A percentile compares a stretch with the other conserved stretches of the same genome.
Evolutionary conservation across 2,797 vertebrate genomes (phyloP).

Genomic region (Hypotaenidia philippensis): DNA sequence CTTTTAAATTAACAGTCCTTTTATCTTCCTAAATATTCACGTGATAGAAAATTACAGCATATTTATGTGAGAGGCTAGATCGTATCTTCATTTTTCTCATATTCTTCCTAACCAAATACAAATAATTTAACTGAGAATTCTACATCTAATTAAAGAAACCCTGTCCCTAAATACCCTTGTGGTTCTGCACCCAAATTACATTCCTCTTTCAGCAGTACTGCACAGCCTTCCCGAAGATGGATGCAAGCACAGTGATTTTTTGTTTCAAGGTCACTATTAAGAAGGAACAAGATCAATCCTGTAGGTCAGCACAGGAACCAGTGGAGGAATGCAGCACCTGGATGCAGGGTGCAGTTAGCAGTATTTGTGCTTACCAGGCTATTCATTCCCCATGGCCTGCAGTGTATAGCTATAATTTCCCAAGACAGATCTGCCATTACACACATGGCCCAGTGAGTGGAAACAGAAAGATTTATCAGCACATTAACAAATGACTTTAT

Average conservation of each 20-base stretch:
- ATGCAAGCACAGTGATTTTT: background rate
- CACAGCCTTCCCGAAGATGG: background rate
- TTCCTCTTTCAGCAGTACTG: background rate
- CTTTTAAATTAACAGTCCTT: background rate
- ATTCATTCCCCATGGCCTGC: background rate
- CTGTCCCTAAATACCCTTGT: background rate
- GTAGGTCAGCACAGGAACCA: background rate
- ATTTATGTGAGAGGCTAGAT: background rate
- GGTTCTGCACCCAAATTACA: background rate
- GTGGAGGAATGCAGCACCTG: background rate
- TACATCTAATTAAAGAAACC: background rate
- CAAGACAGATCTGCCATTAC: background rate
- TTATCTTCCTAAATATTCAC: background rate
- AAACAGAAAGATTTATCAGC: background rate
- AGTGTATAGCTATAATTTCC: background rate
- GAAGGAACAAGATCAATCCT: constrained; percentile 1
- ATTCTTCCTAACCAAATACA: background rate
- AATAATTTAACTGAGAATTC: background rate
- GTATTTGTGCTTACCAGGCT: background rate
- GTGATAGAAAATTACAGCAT: background rate
- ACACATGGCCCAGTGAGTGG: background rate
- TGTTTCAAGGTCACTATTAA: constrained; percentile 43
- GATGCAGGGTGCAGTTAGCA: background rate
- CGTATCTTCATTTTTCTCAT: background rate
- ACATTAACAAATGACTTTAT: background rate